Evolutionary conservation across 2,113 vertebrate species (phyloP), one percentile per base, ranked within the genome.

Genomic region (Opisthocomus hoazin): DNA sequence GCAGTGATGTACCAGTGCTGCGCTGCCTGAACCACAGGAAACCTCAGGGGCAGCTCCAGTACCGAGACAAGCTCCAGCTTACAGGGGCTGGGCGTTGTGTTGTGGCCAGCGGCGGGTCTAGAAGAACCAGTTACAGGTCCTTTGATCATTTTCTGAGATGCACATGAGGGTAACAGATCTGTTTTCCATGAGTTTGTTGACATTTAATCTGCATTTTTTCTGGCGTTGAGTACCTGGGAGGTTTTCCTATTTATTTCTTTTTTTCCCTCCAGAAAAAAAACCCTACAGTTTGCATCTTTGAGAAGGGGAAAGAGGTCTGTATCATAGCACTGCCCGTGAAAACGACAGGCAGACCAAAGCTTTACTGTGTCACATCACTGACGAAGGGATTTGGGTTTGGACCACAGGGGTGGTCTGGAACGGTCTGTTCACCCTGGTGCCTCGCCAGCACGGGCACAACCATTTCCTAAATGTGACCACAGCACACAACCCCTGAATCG

Each of bases 401-500:
- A 6, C 22, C 45, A 2, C 66, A 29, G 46, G 16, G 11, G 3
- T 50, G 83, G 29, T 51, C 63, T 61, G 5, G 29, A 27, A 13
- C 0, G 9, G 2, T 8, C 37, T 7, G 3, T 22, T 34, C 57
- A 3, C 15, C 66, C 34, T 15, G 15, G 46, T 9, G 63, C 69
- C 68, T 34, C 12, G 0, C 61, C 54, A 15, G 1, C 27, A 9
- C 0, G 1, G 48, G 26, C 16, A 1, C 14, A 9, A 15, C 18
- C 18, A 0, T 29, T 14, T 24, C 85, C 51, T 14, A 6, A 32
- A 9, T 0, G 14, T 27, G 37, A 34, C 50, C 77, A 2, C 20
- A 26, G 77, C 36, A 4, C n/a, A 15, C n/a, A 39, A 27, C 4
- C 16, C 32, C 91, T 57, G 36, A 14, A 9, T 5, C 43, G 43